A percentile compares a stretch with the other conserved stretches of the same genome.
These are phyloP conservation scores for Epinotia ramella DNA, from an alignment of 2,888 invertebrate genomes.

Conservation along the genomic window DNA sequence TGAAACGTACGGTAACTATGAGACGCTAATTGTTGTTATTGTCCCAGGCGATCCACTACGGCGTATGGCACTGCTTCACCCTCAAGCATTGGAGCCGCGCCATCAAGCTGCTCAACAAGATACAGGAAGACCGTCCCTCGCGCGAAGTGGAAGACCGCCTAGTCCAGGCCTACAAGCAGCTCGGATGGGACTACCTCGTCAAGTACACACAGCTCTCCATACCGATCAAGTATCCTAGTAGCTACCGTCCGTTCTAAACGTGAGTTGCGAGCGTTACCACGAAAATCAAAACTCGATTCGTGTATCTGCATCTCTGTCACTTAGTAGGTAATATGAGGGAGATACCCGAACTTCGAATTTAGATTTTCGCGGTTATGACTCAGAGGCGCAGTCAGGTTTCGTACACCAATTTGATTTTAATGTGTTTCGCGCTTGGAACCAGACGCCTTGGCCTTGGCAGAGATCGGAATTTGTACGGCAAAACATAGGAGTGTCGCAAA, in stretches of 20 bases:
- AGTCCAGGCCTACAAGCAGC: conserved; percentile 86
- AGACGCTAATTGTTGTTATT: not conserved
- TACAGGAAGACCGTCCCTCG: conserved; percentile 92
- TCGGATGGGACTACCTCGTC: conserved; percentile 90
- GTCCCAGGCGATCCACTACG: conserved; percentile 89
- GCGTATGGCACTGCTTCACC: conserved; percentile 92
- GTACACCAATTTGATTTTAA: no score
- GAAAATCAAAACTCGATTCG: not conserved
- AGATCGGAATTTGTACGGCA: no score
- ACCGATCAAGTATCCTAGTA: conserved; percentile 88
- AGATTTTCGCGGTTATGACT: not conserved
- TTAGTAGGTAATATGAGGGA: not conserved
- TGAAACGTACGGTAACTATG: not conserved
- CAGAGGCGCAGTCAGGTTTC: no score
- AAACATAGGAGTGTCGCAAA: no score
- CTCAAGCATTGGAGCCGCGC: conserved; percentile 93
- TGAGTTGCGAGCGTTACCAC: conserved; percentile 61
- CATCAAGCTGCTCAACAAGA: conserved; percentile 89
- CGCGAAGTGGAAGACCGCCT: conserved; percentile 90
- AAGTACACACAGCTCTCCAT: conserved; percentile 83
- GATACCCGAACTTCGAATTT: not conserved
- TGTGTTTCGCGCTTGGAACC: no score
- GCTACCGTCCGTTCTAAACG: conserved; percentile 87
- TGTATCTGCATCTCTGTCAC: not conserved
- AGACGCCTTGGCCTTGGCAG: no score